Base-by-base conservation (phyloP, 2,113 vertebrate species). In the Centropus bengalensis region DNA sequence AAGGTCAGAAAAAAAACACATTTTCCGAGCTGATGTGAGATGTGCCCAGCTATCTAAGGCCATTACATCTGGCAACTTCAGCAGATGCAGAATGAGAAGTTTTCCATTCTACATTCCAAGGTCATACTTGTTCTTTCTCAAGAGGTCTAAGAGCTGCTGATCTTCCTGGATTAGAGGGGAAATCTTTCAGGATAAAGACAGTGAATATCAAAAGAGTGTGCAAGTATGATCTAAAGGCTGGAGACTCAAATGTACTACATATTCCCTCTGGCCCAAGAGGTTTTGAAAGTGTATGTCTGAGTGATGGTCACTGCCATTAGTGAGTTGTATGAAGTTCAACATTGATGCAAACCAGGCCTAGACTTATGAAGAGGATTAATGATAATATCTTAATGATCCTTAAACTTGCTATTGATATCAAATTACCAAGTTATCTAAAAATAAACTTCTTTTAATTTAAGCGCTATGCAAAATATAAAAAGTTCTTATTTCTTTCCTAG, bases 401-500 rank as follows among this genome's bases (percentile, higher is more conserved):
- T 92, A 44, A 54, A 70, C 60, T 90, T 77, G 78, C 20, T 82
- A 8, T 28, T 47, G n/a, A 32, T 67, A 67, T 0, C 42, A 22
- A 42, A n/a, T 44, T 83, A 75, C n/a, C 16, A 9, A 73, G 12
- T 47, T 23, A 58, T 19, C 45, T 69, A 56, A 82, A 94, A 64
- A 30, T 45, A 84, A 80, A 30, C 14, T 54, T 70, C 26, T 51
- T 10, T 23, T 80, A 81, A 67, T 16, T 44, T 66, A 59, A n/a
- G 44, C 16, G 27, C 10, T 62, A 30, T 55, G 51, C 44, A 89
- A 92, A 95, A 52, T 33, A 74, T 27, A 79, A 60, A 82, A 81
- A 86, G 2, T 33, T 4, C 28, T 94, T 89, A 10, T 83, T 88
- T 91, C 40, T 95, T 91, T 70, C 82, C 30, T 97, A 99, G 99